Conservation (phyloP, 2,888 invertebrate genomes). For the Xiphydria camelus region DNA sequence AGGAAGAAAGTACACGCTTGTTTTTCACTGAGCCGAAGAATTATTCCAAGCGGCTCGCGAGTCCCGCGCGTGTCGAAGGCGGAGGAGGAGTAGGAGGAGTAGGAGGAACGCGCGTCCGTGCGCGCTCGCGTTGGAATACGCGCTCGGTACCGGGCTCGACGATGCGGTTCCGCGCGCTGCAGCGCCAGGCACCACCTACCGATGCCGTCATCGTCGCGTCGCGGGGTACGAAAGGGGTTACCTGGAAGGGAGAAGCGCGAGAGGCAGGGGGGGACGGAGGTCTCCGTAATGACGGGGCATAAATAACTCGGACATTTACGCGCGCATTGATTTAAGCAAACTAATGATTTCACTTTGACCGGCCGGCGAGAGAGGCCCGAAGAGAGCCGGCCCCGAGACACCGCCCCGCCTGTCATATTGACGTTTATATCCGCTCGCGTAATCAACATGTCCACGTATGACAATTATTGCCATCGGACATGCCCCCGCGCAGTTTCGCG, state of each 20-base stretch:
- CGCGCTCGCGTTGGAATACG: too few species aligned
- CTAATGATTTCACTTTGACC: conserved; percentile 59
- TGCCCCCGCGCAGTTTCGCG: not conserved
- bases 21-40: too few species aligned
- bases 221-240: not conserved
- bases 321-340: conserved; percentile 59
- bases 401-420: conserved; percentile 51
- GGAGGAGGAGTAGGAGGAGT: too few species aligned
- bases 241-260: not conserved
- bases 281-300: conserved; percentile 56
- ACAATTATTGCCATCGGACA: conserved; percentile 44
- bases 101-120: too few species aligned
- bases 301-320: conserved; percentile 58
- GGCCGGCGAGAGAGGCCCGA: conserved; percentile 37
- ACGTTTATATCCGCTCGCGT: conserved; percentile 54
- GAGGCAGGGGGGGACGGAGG: conserved; percentile 42
- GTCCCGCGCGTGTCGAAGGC: too few species aligned
- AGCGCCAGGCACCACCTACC: too few species aligned
- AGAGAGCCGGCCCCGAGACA: conserved; percentile 22
- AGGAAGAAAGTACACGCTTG: too few species aligned
- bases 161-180: too few species aligned
- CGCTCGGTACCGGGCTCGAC: too few species aligned
- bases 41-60: too few species aligned
- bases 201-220: too few species aligned
- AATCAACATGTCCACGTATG: conserved; percentile 56